Evolutionary conservation across 2,888 invertebrate species (phyloP), one percentile per base, ranked within the genome.

Genomic region (Lasioglossum oenotherae): DNA sequence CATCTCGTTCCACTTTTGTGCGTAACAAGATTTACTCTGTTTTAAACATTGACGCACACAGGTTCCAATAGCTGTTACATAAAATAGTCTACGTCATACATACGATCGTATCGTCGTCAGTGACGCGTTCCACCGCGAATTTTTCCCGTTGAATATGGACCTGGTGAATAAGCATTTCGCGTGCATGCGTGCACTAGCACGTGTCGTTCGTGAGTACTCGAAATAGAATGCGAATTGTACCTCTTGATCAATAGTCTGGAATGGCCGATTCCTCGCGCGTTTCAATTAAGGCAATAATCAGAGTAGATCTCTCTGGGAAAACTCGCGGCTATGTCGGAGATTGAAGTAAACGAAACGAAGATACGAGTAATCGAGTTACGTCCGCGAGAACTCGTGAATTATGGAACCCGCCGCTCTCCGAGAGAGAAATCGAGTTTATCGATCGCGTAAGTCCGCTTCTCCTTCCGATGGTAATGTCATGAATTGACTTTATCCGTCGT

Each of bases 401-500:
- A 69, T 57, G 72, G 81, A 31, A 76, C 53, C 35, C n/a, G 49
- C 1, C 27, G 19, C 16, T n/a, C 16, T n/a, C 12, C 8, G 19
- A 14, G 57, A 74, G 74, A 71, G 53, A 53, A 67, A 81, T 84
- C 81, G 74, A 78, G 77, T 78, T 82, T 87, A 87, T 87, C 86
- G 86, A 86, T 79, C 71, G 82, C 27, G 16, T 64, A 60, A n/a
- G 35, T 31, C 12, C n/a, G 31, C 31, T 8, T 44, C 57, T 75
- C 74, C 80, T 67, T 31, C 85, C 74, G 78, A 80, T 80, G 86
- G 86, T 87, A 87, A 87, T 73, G 79, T 86, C 82, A 87, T 72
- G 74, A 27, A 78, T 60, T 31, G 78, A 82, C 86, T 80, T 87
- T 87, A 86, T 78, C 86, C 41, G 12, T 60, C 0, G 64, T 23